phyloP scores from a whole-genome alignment of 2,797 vertebrate genomes.

The Eulemur albifrons region DNA sequence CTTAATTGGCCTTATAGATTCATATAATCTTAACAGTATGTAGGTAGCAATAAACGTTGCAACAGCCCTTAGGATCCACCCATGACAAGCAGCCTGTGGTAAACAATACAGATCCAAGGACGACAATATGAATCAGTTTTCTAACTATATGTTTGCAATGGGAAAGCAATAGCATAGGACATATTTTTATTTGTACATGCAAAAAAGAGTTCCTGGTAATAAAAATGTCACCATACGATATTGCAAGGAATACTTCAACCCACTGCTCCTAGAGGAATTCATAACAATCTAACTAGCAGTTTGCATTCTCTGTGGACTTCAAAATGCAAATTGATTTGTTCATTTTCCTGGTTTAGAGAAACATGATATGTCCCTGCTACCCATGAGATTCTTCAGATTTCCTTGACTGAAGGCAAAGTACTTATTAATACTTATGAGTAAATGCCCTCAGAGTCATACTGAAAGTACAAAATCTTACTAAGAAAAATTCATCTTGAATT shows the following conservation, averaged over 20 bases:
- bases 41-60: constrained; percentile 56
- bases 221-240: constrained; percentile 80
- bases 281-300: constrained; percentile 74
- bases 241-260: constrained; percentile 73
- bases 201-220: constrained; percentile 80
- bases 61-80: constrained; percentile 3
- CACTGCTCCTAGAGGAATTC: constrained; percentile 71
- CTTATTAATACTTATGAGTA: constrained; percentile 54
- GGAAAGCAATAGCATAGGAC: constrained; percentile 67
- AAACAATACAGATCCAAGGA: constrained; percentile 68
- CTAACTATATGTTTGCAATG: constrained; percentile 45
- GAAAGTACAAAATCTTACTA: constrained; percentile 30
- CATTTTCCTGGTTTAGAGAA: constrained; percentile 72
- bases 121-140: constrained; percentile 75
- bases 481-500: constrained; percentile 4
- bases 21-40: constrained; percentile 26
- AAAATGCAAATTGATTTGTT: constrained; percentile 83
- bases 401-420: constrained; percentile 55
- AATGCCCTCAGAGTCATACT: background rate
- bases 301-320: constrained; percentile 77
- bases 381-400: constrained; percentile 68
- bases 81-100: constrained; percentile 55
- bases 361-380: constrained; percentile 15
- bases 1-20: constrained; percentile 54
- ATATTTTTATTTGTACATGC: constrained; percentile 72